Conservation (phyloP, 1,140 invertebrate species). For the Cepaea nemoralis region DNA sequence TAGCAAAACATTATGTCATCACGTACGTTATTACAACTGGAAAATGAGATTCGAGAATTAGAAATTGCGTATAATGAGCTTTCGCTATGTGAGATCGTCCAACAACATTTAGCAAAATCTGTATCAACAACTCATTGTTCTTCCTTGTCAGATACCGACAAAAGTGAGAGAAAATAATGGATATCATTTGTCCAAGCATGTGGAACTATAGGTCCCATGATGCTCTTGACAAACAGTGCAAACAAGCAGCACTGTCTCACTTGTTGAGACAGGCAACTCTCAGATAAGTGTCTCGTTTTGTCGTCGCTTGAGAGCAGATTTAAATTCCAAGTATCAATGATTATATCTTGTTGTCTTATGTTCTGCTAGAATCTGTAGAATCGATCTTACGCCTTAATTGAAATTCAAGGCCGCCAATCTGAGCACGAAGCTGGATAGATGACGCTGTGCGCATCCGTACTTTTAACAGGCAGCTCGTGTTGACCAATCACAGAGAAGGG, state of each 20-base stretch:
- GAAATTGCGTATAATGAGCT: neutral
- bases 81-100: no score
- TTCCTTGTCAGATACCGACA: neutral
- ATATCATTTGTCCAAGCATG: neutral
- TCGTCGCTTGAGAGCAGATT: neutral
- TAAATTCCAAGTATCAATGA: neutral
- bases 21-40: neutral
- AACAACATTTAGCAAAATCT: neutral
- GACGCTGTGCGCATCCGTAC: neutral
- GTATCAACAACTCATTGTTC: neutral
- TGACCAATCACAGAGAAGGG: conserved; percentile 25
- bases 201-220: neutral
- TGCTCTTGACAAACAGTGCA: neutral
- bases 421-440: neutral
- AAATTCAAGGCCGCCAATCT: neutral
- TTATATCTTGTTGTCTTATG: conserved; percentile 22
- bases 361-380: neutral
- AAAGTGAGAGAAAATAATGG: neutral
- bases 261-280: neutral
- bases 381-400: conserved; percentile 17
- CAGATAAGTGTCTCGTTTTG: neutral
- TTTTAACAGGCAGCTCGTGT: conserved; percentile 3
- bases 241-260: neutral
- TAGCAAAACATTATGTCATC: neutral
- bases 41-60: neutral